Evolutionary conservation across 1,140 invertebrate genomes (phyloP), one percentile per base, ranked within the genome.

Genomic region (Mactra quadrangularis): DNA sequence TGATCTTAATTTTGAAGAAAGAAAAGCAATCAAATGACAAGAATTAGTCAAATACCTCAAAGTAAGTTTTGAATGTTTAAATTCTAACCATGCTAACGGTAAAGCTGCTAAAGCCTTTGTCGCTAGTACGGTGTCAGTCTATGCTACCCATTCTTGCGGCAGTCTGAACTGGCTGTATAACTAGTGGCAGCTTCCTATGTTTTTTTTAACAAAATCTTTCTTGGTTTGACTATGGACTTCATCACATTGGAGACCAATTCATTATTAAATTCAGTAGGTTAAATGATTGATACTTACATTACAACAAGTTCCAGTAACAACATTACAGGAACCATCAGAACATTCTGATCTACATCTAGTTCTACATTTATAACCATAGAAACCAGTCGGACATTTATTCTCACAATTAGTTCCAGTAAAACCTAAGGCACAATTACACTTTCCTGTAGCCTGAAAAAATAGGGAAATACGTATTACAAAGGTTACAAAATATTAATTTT

Each of bases 271-370:
- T n/a, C n/a, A n/a, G n/a, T n/a, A n/a, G n/a, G n/a, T n/a, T n/a
- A n/a, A n/a, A n/a, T n/a, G n/a, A n/a, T n/a, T n/a, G n/a, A 41
- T 41, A 6, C 38, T 41, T 41, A 41, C 38, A 41, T 41, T 41
- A 41, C 38, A 53, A 84, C 90, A 91, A 13, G 78, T 57, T 13
- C 88, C 87, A 84, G 88, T 86, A 29, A 89, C 38, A 25, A 88
- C 86, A 60, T 86, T 88, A 78, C 89, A 90, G 27, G 50, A 35
- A 47, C 79, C 59, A 22, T n/a, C 66, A 0, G n/a, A n/a, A 4
- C 27, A 2, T 25, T 75, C 62, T 62, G 87, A 90, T 13, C 17
- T 33, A 60, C 88, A 89, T 9, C 15, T 27, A 3, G 60, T 15
- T 1, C 57, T 41, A 83, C 89, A 90, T 33, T 84, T 74, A 45